Evolutionary conservation across 2,113 vertebrate genomes (phyloP).

Genomic region (Tauraco erythrolophus): DNA sequence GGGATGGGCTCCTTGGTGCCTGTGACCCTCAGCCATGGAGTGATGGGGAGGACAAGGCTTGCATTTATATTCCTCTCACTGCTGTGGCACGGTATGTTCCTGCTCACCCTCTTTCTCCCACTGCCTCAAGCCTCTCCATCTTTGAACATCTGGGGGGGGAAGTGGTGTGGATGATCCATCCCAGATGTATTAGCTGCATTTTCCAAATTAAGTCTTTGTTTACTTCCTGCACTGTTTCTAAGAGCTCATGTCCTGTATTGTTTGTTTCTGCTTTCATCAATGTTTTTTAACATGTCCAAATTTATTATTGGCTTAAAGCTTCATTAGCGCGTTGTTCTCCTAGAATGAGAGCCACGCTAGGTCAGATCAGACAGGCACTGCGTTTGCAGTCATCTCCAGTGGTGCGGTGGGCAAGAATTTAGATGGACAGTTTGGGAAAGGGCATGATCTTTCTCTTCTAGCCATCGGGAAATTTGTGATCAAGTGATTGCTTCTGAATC

Average conservation of each 20-base stretch:
- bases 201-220: constrained; percentile 49
- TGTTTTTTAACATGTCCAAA: background rate
- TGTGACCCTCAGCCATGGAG: background rate
- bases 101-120: background rate
- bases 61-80: fast-evolving
- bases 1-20: background rate
- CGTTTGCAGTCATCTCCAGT: background rate
- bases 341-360: background rate
- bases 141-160: background rate
- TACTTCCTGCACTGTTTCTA: constrained; percentile 22
- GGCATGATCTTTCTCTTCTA: background rate
- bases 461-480: background rate
- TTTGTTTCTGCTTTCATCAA: background rate
- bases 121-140: background rate
- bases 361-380: background rate
- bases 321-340: background rate
- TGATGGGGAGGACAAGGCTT: fast-evolving
- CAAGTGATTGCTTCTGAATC: background rate
- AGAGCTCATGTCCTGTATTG: background rate
- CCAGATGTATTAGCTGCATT: constrained; percentile 5
- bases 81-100: background rate
- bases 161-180: background rate
- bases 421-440: background rate
- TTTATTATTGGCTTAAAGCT: background rate
- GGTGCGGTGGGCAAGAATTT: fast-evolving